A percentile compares a stretch with the other conserved stretches of the same genome.
These are phyloP conservation scores for Pantala flavescens DNA, from an alignment of 1,140 invertebrate genomes.

Conservation along the genomic window DNA sequence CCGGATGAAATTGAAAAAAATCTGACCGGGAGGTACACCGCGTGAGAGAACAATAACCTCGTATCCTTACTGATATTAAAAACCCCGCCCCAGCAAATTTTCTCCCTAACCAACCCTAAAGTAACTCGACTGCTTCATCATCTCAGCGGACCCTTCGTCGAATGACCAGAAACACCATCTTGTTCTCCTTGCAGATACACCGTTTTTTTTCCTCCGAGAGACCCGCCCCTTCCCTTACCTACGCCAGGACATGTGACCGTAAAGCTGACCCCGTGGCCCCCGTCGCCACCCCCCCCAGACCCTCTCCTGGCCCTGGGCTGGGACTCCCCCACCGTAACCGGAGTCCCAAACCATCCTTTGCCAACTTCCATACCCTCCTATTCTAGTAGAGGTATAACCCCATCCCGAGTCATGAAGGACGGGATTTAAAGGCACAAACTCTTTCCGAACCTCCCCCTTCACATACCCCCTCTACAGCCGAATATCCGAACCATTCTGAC, in stretches of 20 bases:
- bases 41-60: too few species aligned
- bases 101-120: too few species aligned
- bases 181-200: background rate
- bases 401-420: background rate
- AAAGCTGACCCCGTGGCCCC: background rate
- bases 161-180: too few species aligned
- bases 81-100: too few species aligned
- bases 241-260: background rate
- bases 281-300: background rate
- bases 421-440: background rate
- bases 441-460: background rate
- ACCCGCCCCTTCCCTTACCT: background rate
- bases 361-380: background rate
- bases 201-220: background rate
- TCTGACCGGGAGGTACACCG: too few species aligned
- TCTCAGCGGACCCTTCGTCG: too few species aligned
- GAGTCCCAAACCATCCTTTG: conserved; percentile 1
- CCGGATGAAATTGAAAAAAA: too few species aligned
- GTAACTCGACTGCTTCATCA: too few species aligned
- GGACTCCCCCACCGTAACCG: background rate
- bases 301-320: background rate
- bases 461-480: background rate
- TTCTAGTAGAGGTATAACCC: background rate
- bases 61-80: too few species aligned
- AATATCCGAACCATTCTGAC: background rate